Conservation (phyloP, 2,888 invertebrate genomes). For the Acleris cristana region DNA sequence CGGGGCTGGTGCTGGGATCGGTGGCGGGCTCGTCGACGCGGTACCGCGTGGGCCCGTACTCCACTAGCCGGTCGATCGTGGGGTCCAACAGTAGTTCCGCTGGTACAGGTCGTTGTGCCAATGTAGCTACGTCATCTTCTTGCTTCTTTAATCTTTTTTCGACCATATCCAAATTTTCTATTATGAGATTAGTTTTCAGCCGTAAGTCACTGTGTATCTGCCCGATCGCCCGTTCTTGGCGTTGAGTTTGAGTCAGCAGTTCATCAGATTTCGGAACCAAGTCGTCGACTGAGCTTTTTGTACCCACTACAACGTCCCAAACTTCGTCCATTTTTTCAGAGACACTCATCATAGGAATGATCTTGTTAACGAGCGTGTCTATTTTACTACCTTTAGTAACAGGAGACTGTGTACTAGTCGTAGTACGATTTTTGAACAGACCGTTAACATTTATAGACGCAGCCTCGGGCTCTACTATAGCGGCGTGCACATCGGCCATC, state of each 20-base stretch:
- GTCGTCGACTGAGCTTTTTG: conserved; percentile 94
- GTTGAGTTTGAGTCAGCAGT: conserved; percentile 91
- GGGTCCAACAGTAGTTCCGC: conserved; percentile 89
- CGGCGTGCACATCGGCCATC: conserved; percentile 92
- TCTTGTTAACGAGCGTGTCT: conserved; percentile 91
- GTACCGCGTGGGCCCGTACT: conserved; percentile 90
- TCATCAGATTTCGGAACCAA: conserved; percentile 94
- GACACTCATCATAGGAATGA: conserved; percentile 92
- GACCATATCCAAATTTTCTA: conserved; percentile 93
- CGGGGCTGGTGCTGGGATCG: conserved; percentile 69
- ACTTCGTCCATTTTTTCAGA: conserved; percentile 96
- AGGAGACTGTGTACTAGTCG: conserved; percentile 85
- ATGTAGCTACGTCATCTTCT: conserved; percentile 91
- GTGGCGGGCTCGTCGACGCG: conserved; percentile 71
- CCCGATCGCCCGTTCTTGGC: conserved; percentile 93
- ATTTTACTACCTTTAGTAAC: conserved; percentile 88
- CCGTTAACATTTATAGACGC: conserved; percentile 80
- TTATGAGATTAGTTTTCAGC: conserved; percentile 93
- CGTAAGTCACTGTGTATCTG: conserved; percentile 93
- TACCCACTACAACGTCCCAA: conserved; percentile 95
- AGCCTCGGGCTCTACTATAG: conserved; percentile 89
- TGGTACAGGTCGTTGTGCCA: conserved; percentile 89
- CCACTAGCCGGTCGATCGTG: conserved; percentile 90
- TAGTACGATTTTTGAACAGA: conserved; percentile 79
- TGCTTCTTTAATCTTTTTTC: conserved; percentile 93